Conservation (phyloP, 2,113 vertebrate genomes). For the Tragelaphus buxtoni region DNA sequence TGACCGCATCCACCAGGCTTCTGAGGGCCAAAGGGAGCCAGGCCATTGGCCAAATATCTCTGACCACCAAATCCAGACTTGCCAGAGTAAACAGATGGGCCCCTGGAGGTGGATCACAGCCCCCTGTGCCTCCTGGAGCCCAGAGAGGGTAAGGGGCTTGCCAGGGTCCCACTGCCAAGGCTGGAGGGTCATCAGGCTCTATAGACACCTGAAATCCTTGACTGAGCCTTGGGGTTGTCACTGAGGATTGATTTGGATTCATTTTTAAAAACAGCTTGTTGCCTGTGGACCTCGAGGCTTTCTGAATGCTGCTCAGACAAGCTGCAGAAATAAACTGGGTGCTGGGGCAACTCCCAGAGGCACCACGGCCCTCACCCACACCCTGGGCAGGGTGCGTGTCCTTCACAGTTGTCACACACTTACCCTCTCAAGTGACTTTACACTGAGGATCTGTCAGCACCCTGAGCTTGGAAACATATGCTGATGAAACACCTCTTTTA, state of each 20-base stretch:
- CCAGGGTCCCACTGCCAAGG: background rate
- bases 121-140: background rate
- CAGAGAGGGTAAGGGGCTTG: background rate
- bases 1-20: background rate
- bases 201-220: background rate
- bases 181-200: background rate
- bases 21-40: background rate
- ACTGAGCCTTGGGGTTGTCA: background rate
- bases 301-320: background rate
- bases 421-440: background rate
- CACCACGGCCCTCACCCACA: rapidly evolving
- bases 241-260: background rate
- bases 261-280: background rate
- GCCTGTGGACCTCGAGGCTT: background rate
- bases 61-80: background rate
- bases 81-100: background rate
- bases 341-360: background rate
- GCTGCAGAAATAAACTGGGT: background rate
- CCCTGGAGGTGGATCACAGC: background rate
- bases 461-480: background rate
- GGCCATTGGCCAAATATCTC: background rate
- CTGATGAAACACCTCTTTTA: background rate
- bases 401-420: background rate
- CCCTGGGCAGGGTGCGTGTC: background rate
- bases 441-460: background rate